phyloP scores from a whole-genome alignment of 2,797 vertebrate genomes.

The Channallabes apus region DNA sequence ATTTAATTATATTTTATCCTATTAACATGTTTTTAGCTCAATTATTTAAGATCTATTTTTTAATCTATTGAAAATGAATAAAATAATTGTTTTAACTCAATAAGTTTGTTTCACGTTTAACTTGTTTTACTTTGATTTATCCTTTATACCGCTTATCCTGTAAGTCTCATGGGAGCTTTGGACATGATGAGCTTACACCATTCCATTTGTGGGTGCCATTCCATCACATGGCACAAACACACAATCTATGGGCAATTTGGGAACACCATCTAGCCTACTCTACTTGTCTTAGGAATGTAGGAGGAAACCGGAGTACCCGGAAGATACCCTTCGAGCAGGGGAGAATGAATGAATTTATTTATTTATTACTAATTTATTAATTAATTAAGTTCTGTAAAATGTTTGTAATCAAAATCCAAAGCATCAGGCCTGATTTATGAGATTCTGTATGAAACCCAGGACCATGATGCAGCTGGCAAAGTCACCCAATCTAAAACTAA shows the following conservation, averaged over 20 bases:
- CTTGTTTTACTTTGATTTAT: not conserved
- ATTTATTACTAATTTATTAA: not conserved
- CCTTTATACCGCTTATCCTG: too few relatives aligned
- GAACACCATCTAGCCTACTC: too few relatives aligned
- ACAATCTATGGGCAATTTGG: too few relatives aligned
- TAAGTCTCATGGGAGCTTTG: too few relatives aligned
- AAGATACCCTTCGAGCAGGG: too few relatives aligned
- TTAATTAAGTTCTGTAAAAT: not conserved
- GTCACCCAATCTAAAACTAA: not conserved
- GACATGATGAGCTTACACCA: too few relatives aligned
- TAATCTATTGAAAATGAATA: not conserved
- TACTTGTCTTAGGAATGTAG: too few relatives aligned
- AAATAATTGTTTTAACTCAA: not conserved
- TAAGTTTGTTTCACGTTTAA: not conserved
- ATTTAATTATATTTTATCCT: not conserved
- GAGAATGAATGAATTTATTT: too few relatives aligned
- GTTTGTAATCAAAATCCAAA: not conserved
- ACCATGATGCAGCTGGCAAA: conserved; percentile 14
- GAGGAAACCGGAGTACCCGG: too few relatives aligned
- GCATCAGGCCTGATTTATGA: not conserved
- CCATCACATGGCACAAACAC: too few relatives aligned
- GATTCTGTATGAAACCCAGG: not conserved
- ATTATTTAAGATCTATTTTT: not conserved
- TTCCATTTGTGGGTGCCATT: too few relatives aligned
- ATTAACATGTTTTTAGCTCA: not conserved